Conservation (phyloP, 2,113 vertebrate genomes). For the Loxodonta africana region DNA sequence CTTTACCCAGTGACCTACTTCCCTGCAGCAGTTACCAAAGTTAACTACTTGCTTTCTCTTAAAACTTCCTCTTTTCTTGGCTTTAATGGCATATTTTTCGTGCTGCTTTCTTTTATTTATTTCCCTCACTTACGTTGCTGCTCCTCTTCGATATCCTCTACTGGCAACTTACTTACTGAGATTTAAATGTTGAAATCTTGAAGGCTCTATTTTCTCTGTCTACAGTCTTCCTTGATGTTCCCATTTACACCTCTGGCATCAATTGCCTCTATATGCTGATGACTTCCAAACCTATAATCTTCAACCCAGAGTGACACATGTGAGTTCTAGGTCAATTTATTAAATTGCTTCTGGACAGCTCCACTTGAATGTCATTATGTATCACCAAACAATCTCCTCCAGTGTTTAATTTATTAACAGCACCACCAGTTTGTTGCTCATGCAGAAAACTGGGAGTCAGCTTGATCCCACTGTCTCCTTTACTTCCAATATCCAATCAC, state of each 20-base stretch:
- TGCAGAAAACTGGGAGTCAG: not conserved
- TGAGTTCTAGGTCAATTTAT: not conserved
- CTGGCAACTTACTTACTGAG: not conserved
- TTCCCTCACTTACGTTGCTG: not conserved
- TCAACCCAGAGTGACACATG: not conserved
- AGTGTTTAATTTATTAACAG: not conserved
- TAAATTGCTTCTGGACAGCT: not conserved
- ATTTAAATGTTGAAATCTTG: not conserved
- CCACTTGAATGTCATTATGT: not conserved
- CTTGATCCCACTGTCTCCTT: not conserved
- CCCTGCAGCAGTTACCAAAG: not conserved
- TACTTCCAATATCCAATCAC: conserved; percentile 3
- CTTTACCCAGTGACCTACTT: not conserved
- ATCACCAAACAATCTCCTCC: not conserved
- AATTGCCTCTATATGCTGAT: not conserved
- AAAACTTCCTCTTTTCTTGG: not conserved
- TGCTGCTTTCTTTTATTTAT: not conserved
- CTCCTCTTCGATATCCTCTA: not conserved
- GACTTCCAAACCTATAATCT: not conserved
- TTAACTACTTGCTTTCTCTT: not conserved
- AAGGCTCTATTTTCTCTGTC: not conserved
- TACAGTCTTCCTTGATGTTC: not conserved
- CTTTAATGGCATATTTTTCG: not conserved
- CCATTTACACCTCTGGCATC: not conserved
- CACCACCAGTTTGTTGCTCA: not conserved